These are phyloP conservation scores for Deroplatys truncata DNA, from an alignment of 2,888 invertebrate species.

Conservation along the genomic window DNA sequence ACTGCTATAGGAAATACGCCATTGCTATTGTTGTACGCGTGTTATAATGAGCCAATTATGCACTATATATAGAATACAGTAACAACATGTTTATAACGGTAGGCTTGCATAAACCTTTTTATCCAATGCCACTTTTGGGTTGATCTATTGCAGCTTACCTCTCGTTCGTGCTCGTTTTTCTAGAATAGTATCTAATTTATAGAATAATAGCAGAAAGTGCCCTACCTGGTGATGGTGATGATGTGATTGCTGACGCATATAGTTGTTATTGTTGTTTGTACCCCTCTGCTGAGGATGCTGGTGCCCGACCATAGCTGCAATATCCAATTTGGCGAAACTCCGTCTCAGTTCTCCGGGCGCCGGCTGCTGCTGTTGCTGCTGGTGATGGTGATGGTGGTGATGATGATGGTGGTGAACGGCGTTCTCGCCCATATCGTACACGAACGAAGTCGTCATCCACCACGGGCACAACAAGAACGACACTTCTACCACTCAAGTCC, in stretches of 20 bases:
- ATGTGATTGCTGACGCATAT: neutral
- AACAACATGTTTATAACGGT: too few species aligned
- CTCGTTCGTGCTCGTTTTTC: too few species aligned
- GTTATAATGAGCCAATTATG: too few species aligned
- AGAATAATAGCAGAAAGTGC: too few species aligned
- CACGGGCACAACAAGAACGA: neutral
- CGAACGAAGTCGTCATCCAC: neutral
- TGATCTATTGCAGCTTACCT: too few species aligned
- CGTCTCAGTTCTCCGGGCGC: slow-evolving; percentile 7
- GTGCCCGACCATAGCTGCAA: slow-evolving; percentile 47
- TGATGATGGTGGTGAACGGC: neutral
- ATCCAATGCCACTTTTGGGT: too few species aligned
- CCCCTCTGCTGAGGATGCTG: slow-evolving; percentile 44
- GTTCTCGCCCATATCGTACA: neutral
- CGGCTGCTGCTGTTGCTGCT: neutral
- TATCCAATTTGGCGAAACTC: slow-evolving; percentile 23
- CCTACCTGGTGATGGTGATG: slow-evolving; percentile 17
- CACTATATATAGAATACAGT: too few species aligned
- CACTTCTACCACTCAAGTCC: neutral
- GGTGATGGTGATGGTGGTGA: neutral
- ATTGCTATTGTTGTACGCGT: too few species aligned
- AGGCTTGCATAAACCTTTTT: too few species aligned
- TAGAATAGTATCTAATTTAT: too few species aligned
- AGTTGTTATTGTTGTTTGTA: neutral
- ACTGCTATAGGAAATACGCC: too few species aligned